phyloP scores from a whole-genome alignment of 2,113 vertebrate species.

The Melozone crissalis region DNA sequence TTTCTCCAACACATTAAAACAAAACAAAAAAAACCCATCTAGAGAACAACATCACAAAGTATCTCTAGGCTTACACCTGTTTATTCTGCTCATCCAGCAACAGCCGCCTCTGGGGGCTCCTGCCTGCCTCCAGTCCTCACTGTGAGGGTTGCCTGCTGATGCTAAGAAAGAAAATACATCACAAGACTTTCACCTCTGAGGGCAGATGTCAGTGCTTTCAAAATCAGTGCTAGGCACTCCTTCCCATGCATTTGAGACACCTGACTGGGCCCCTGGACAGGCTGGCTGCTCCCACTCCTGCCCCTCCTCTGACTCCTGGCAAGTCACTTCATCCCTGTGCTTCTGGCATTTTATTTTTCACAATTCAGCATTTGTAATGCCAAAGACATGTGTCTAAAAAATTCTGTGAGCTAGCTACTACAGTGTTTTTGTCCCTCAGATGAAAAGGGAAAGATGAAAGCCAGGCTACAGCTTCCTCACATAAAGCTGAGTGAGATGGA shows the following conservation, averaged over 20 bases:
- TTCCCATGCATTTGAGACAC: neutral
- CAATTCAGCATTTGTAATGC: neutral
- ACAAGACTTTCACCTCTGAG: neutral
- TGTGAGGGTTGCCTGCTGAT: neutral
- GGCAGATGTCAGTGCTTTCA: neutral
- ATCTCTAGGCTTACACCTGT: neutral
- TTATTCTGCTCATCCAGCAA: neutral
- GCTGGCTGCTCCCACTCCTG: neutral
- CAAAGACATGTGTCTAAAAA: neutral
- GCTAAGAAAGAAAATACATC: neutral
- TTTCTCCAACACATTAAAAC: neutral
- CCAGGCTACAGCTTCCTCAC: neutral
- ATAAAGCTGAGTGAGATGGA: neutral
- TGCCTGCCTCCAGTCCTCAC: neutral
- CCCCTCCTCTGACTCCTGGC: neutral
- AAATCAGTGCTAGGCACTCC: neutral
- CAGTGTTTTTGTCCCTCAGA: neutral
- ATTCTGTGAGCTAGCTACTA: neutral
- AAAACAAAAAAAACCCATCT: neutral
- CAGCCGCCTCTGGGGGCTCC: neutral
- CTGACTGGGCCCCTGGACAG: neutral
- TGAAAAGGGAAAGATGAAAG: neutral
- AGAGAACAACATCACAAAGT: neutral
- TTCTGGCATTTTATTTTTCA: neutral
- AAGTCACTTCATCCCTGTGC: neutral